Percentiles rank a stretch among this genome's conserved stretches.
phyloP scores from a whole-genome alignment of 2,113 vertebrate species.

The Burhinus oedicnemus region DNA sequence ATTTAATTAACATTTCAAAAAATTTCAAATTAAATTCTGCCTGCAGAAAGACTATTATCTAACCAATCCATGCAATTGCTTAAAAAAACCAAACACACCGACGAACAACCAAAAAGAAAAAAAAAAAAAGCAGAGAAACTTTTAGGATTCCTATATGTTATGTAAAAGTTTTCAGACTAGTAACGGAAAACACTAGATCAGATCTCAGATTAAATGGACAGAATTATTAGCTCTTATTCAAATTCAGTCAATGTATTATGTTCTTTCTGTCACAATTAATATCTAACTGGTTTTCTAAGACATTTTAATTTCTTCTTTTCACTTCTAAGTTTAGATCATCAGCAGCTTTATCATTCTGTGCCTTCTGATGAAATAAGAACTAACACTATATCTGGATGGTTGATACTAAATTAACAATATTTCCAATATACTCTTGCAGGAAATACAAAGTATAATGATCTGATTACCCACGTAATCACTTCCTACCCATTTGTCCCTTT shows the following conservation, averaged over 20 bases:
- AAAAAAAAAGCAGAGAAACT: not conserved
- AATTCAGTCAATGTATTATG: not conserved
- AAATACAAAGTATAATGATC: not conserved
- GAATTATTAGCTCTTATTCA: not conserved
- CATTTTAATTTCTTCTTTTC: not conserved
- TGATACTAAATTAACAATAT: not conserved
- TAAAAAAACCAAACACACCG: not conserved
- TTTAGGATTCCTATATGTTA: not conserved
- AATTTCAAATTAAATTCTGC: not conserved
- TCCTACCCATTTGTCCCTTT: not conserved
- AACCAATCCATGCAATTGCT: not conserved
- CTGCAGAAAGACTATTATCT: not conserved
- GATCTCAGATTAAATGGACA: not conserved
- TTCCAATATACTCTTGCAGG: not conserved
- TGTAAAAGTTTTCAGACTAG: not conserved
- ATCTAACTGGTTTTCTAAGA: not conserved
- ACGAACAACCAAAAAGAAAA: not conserved
- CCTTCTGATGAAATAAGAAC: not conserved
- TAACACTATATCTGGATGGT: not conserved
- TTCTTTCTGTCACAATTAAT: not conserved
- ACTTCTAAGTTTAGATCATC: not conserved
- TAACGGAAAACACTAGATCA: not conserved
- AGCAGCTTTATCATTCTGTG: not conserved
- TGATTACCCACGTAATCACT: not conserved
- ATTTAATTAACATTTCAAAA: not conserved